Evolutionary conservation across 2,888 invertebrate genomes (phyloP).

Genomic region (Drosophila niveifrons): DNA sequence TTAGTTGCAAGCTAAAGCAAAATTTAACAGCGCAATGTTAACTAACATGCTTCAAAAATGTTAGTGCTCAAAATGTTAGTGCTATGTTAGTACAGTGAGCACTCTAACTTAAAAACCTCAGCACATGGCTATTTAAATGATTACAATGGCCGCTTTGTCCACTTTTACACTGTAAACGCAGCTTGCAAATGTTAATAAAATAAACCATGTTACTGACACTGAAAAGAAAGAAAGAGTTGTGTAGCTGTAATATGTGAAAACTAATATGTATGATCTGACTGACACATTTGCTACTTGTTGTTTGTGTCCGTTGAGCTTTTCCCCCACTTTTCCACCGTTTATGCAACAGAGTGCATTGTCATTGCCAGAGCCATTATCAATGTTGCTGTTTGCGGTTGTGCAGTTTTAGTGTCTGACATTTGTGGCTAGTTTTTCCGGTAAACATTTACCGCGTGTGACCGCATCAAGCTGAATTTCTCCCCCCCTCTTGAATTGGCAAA

Average conservation of each 20-base stretch:
- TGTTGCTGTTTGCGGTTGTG: conserved; percentile 13
- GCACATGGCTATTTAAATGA: no score
- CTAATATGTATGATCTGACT: neutral
- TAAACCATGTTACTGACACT: no score
- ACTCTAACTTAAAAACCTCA: no score
- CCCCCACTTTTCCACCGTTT: conserved; percentile 12
- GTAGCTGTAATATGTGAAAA: neutral
- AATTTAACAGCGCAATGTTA: neutral
- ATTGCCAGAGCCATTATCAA: conserved; percentile 53
- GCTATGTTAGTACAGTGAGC: neutral
- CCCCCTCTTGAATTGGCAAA: conserved; percentile 1
- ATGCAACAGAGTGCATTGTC: conserved; percentile 46
- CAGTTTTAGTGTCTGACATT: conserved; percentile 23
- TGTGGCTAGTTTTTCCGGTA: conserved; percentile 43
- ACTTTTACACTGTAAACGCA: no score
- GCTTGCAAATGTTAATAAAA: neutral
- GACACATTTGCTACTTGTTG: conserved; percentile 4
- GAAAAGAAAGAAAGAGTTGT: conserved; percentile 2
- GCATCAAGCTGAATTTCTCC: neutral
- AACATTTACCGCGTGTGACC: conserved; percentile 18
- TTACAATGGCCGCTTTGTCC: neutral
- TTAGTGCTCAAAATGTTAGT: neutral
- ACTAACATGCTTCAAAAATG: neutral
- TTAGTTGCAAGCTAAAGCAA: neutral
- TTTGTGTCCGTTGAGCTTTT: conserved; percentile 5